These are phyloP conservation scores for Brienomyrus brachyistius DNA, from an alignment of 2,113 vertebrate species.

Conservation along the genomic window DNA sequence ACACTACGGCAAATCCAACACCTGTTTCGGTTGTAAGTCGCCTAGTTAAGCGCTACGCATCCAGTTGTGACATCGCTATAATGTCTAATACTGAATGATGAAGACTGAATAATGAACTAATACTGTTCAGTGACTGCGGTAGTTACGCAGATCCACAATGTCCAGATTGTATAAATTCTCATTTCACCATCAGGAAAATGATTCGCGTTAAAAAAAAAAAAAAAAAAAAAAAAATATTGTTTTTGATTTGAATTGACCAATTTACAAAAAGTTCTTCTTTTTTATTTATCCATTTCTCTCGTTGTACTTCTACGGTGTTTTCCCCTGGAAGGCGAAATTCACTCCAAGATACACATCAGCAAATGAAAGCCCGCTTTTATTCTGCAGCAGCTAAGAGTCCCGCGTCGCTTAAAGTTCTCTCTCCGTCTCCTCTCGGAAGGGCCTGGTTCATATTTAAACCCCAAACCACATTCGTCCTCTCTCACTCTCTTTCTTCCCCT, in stretches of 20 bases:
- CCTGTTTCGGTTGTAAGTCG: conserved; percentile 38
- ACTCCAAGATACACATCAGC: conserved; percentile 19
- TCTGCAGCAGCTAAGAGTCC: conserved; percentile 24
- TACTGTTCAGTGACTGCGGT: neutral
- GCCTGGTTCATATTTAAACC: conserved; percentile 44
- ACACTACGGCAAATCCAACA: conserved; percentile 23
- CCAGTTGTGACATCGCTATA: neutral
- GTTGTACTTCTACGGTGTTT: conserved; percentile 12
- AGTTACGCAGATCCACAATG: conserved; percentile 16
- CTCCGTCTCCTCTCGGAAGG: conserved; percentile 25
- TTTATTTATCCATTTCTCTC: conserved; percentile 8
- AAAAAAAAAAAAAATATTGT: neutral
- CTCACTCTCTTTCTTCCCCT: neutral
- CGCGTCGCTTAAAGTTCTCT: conserved; percentile 23
- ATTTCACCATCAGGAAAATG: neutral
- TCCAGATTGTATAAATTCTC: neutral
- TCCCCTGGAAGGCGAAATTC: conserved; percentile 5
- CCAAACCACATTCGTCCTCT: conserved; percentile 30
- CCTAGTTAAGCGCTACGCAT: neutral
- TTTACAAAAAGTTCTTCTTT: neutral
- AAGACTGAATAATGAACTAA: too few relatives aligned
- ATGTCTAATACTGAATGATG: too few relatives aligned
- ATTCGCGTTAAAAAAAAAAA: neutral
- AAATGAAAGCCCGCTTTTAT: conserved; percentile 65
- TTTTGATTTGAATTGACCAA: neutral